Conservation (phyloP, 2,888 invertebrate genomes). For the Tetropium fuscum region DNA sequence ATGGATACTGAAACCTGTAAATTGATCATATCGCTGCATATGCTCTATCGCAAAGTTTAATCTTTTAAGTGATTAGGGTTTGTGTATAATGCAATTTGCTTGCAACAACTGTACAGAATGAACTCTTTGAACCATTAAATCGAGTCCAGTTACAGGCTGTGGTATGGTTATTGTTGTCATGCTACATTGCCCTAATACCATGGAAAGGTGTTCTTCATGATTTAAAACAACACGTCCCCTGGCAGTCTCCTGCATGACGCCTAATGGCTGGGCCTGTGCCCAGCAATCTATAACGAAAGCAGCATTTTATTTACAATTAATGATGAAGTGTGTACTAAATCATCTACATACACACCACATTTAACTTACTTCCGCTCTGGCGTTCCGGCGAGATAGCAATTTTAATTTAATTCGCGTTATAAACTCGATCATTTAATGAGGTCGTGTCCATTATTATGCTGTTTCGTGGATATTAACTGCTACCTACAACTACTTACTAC, state of each 20-base stretch:
- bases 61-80: constrained; percentile 16
- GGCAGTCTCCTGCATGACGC: constrained; percentile 32
- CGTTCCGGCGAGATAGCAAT: constrained; percentile 6
- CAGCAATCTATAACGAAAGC: constrained; percentile 22
- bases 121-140: constrained; percentile 51
- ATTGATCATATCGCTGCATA: constrained; percentile 8
- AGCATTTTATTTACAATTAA: constrained; percentile 12
- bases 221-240: constrained; percentile 31
- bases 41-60: constrained; percentile 16
- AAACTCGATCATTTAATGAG: neutral
- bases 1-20: neutral
- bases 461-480: constrained; percentile 1
- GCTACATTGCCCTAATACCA: constrained; percentile 48
- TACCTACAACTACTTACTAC: too few species aligned
- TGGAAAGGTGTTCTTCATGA: constrained; percentile 41
- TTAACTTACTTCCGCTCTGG: constrained; percentile 9
- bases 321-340: constrained; percentile 7
- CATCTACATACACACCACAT: constrained; percentile 11
- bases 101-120: constrained; percentile 42
- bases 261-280: constrained; percentile 29
- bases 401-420: constrained; percentile 6
- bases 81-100: constrained; percentile 36
- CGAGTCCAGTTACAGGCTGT: constrained; percentile 43
- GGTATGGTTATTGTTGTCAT: constrained; percentile 48
- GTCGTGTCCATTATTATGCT: neutral